Evolutionary conservation across 2,113 vertebrate species (phyloP).

Genomic region (Puma concolor): DNA sequence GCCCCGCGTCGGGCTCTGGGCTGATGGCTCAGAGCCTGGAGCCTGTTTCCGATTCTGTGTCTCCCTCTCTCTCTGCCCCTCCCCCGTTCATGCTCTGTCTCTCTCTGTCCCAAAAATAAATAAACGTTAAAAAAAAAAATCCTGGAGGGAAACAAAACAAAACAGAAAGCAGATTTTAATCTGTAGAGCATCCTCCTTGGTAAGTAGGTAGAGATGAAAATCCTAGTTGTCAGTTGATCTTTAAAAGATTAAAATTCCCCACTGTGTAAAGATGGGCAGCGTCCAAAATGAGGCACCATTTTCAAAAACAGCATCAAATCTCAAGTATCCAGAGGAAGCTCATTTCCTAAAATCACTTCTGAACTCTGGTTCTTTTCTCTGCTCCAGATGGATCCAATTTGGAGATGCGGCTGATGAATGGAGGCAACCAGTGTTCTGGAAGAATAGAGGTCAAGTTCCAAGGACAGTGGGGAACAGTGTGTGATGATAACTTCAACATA

Average conservation of each 20-base stretch:
- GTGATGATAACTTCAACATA: slow-evolving; percentile 83
- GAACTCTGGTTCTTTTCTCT: background rate
- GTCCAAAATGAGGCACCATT: background rate
- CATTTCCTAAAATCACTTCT: background rate
- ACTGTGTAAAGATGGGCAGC: background rate
- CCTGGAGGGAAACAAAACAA: background rate
- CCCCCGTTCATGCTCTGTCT: too few relatives aligned
- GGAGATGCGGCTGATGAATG: slow-evolving; percentile 78
- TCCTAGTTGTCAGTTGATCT: background rate
- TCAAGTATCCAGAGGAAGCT: background rate
- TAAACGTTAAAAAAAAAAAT: too few relatives aligned
- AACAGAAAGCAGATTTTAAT: slow-evolving; percentile 26
- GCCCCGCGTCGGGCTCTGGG: too few relatives aligned
- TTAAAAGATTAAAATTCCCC: background rate
- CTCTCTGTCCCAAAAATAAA: too few relatives aligned
- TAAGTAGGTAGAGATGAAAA: background rate
- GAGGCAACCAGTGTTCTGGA: slow-evolving; percentile 76
- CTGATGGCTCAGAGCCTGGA: too few relatives aligned
- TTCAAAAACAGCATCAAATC: background rate
- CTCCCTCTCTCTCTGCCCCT: too few relatives aligned
- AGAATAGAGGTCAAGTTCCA: slow-evolving; percentile 85
- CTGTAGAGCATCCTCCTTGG: background rate
- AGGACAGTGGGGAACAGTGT: slow-evolving; percentile 85
- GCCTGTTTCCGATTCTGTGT: too few relatives aligned
- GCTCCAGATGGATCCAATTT: slow-evolving; percentile 69